Base-by-base conservation (phyloP, 2,888 invertebrate species). In the Cosmia pyralina region DNA sequence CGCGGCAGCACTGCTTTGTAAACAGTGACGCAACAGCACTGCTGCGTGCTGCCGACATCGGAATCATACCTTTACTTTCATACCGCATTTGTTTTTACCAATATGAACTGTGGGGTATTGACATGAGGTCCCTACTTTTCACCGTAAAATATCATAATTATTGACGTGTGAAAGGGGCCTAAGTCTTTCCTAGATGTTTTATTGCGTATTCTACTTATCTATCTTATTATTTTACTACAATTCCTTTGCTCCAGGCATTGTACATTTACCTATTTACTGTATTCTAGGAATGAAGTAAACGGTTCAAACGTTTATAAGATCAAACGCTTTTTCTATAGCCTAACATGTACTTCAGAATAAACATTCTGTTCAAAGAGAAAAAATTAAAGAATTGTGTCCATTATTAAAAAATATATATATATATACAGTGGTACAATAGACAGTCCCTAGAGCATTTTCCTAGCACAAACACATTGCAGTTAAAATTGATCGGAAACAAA, bases 401-500 rank as follows among this genome's bases (percentile, higher is more conserved):
- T 38, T 38, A 38, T 38, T 4, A 38, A 38, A 38, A 5, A n/a
- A n/a, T n/a, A n/a, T n/a, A n/a, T n/a, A n/a, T n/a, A n/a, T n/a
- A n/a, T n/a, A 5, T 17, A 17, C 11, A n/a, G 17, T 15, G 5
- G 28, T 28, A 38, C 46, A 68, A 67, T 52, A 46, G 44, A n/a
- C 7, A 13, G n/a, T 59, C 74, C 19, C 58, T 11, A 52, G 46
- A 58, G 77, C 34, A 50, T 76, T 57, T 44, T 19, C 34, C 10
- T 10, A 52, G 28, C 13, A 59, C 72, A 68, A 79, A 74, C 64
- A 28, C 67, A 53, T 60, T 57, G 83, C 66, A 68, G 57, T 79
- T 58, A 65, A 74, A 75, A 74, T 74, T 83, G 69, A 75, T 74
- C 67, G 59, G 62, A 66, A 73, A 79, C 79, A 82, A 79, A 81